Percentiles rank a stretch among this genome's conserved stretches.
Conservation (phyloP, 2,797 vertebrate species). For the Potorous gilbertii region DNA sequence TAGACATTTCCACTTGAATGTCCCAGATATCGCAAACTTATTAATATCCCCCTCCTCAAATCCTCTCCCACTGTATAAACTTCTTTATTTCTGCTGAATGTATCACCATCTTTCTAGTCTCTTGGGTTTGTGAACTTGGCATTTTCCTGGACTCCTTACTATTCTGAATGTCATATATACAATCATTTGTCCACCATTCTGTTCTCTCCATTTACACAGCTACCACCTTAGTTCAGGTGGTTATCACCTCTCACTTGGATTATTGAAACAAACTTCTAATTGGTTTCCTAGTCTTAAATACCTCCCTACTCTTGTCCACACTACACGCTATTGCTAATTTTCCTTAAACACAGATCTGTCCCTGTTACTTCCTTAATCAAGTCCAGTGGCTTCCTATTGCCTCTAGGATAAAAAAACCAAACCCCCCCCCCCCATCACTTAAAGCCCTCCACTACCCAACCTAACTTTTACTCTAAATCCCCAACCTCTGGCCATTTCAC, state of each 20-base stretch:
- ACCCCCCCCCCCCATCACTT: background rate
- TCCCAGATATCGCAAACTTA: background rate
- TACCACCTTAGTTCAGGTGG: background rate
- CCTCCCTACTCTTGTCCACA: background rate
- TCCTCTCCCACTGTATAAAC: background rate
- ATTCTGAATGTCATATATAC: background rate
- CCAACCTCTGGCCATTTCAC: background rate
- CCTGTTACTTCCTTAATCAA: background rate
- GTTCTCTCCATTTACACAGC: background rate
- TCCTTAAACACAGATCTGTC: background rate
- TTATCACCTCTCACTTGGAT: background rate
- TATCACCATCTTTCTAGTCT: background rate
- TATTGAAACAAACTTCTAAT: background rate
- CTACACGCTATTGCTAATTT: background rate
- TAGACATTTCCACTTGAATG: background rate
- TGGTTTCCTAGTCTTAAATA: background rate
- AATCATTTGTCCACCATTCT: background rate
- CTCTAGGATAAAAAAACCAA: background rate
- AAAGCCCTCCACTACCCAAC: background rate
- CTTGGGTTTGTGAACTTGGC: background rate
- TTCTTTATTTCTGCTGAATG: background rate
- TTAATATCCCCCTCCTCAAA: background rate
- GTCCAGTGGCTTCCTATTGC: background rate
- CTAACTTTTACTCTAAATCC: background rate
- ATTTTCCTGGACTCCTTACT: background rate